Conservation (phyloP, 1,140 invertebrate genomes). For the Drosophila kikkawai region DNA sequence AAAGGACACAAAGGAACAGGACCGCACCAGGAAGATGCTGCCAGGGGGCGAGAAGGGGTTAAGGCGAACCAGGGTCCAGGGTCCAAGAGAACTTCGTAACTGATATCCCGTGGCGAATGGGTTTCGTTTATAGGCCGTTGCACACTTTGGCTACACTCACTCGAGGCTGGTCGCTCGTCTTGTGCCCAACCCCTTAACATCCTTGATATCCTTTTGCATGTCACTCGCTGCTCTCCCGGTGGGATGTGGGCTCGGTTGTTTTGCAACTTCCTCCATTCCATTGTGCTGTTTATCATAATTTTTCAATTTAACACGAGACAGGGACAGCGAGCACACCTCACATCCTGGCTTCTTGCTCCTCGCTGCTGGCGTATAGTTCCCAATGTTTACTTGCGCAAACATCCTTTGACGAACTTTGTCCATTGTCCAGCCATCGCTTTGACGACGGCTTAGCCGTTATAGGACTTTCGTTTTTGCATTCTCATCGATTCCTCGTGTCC, state of each 20-base stretch:
- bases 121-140: slow-evolving; percentile 72
- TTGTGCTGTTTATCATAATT: slow-evolving; percentile 85
- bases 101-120: slow-evolving; percentile 85
- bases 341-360: slow-evolving; percentile 19
- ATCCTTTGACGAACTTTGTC: slow-evolving; percentile 79
- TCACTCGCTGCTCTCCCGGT: slow-evolving; percentile 50
- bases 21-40: slow-evolving; percentile 1
- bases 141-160: slow-evolving; percentile 72
- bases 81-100: slow-evolving; percentile 57
- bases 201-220: slow-evolving; percentile 73
- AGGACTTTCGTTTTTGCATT: slow-evolving; percentile 77
- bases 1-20: slow-evolving; percentile 31
- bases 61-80: slow-evolving; percentile 33
- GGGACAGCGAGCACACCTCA: slow-evolving; percentile 18
- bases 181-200: slow-evolving; percentile 48
- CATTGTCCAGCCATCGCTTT: slow-evolving; percentile 76
- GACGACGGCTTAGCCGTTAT: slow-evolving; percentile 60
- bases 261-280: slow-evolving; percentile 55
- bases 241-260: slow-evolving; percentile 66
- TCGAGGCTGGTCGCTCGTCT: slow-evolving; percentile 57
- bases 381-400: slow-evolving; percentile 78
- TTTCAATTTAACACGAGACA: slow-evolving; percentile 80
- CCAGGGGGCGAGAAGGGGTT: slow-evolving; percentile 17
- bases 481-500: slow-evolving; percentile 76
- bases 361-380: slow-evolving; percentile 54